Base-by-base conservation (phyloP, 2,797 vertebrate genomes). In the Rousettus madagascariensis region DNA sequence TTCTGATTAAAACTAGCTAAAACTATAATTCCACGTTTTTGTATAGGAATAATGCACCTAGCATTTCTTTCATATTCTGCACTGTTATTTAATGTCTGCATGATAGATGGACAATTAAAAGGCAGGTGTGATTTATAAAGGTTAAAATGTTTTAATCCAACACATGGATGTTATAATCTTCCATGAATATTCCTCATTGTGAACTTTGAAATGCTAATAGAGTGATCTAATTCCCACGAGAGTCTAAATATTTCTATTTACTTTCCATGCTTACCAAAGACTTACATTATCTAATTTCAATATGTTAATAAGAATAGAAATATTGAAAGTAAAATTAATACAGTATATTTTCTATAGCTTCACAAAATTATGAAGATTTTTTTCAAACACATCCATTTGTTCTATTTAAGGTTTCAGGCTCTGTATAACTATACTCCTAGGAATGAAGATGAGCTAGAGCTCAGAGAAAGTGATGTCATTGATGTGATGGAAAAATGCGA, bases 401-500 rank as follows among this genome's bases (percentile, higher is more conserved):
- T 98, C 98, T 96, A 95, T 98, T 98, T 95, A 98, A 99, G 99
- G 98, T 99, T 99, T 99, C 99, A 99, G 98, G 99, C 99, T 88
- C 98, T 99, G 96, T 99, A 99, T 98, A 99, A 99, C 98, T 99
- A 99, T 98, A 98, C 98, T 95, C 99, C 99, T 96, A 99, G 99
- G 96, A 99, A 99, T 0, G 99, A 99, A 98, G 99, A 99, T 85
- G 99, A 99, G 98, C 98, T 99, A 98, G 99, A 99, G 97, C 99
- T 99, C 98, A 99, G 98, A 98, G 99, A 99, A 97, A 99, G 99
- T n/a, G 99, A 99, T 94, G 82, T 99, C 69, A 99, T 99, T 69
- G 99, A 99, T 65, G 99, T 99, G 96, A 99, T 99, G 99, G 99
- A 99, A 97, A 99, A 99, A 97, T 99, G 99, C 97, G 99, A 99